Conservation (phyloP, 1,140 invertebrate species). For the Drosophila mayri region DNA sequence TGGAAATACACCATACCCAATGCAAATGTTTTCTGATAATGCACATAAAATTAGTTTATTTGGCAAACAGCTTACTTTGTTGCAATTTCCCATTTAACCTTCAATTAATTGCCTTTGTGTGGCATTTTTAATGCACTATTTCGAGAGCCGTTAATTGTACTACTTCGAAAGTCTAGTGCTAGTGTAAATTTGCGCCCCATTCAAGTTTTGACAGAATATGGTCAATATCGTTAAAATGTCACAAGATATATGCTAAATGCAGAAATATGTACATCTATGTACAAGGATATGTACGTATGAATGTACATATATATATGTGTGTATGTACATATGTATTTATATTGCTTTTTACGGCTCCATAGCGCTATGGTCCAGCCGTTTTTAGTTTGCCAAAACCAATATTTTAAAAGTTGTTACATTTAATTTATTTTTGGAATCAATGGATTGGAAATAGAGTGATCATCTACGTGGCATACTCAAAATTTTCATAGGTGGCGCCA, state of each 20-base stretch:
- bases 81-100: conserved; percentile 9
- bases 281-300: too few species aligned
- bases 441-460: too few species aligned
- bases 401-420: too few species aligned
- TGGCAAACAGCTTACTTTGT: conserved; percentile 8
- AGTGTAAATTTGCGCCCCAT: conserved; percentile 45
- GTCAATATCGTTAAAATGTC: conserved; percentile 19
- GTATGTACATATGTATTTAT: not conserved
- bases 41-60: conserved; percentile 30
- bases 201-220: conserved; percentile 25
- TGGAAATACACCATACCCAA: not conserved
- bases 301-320: too few species aligned
- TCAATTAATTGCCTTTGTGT: conserved; percentile 34
- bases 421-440: too few species aligned
- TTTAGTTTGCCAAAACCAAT: too few species aligned
- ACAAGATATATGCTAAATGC: not conserved
- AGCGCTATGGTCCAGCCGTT: too few species aligned
- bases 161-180: conserved; percentile 5
- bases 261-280: not conserved
- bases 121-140: conserved; percentile 29
- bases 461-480: too few species aligned
- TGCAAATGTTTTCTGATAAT: not conserved
- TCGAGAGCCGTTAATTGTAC: conserved; percentile 20
- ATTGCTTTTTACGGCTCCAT: not conserved
- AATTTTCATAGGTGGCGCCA: too few species aligned